Evolutionary conservation across 2,888 invertebrate species (phyloP), one percentile per base, ranked within the genome.

Genomic region (Brachylomia viminalis): DNA sequence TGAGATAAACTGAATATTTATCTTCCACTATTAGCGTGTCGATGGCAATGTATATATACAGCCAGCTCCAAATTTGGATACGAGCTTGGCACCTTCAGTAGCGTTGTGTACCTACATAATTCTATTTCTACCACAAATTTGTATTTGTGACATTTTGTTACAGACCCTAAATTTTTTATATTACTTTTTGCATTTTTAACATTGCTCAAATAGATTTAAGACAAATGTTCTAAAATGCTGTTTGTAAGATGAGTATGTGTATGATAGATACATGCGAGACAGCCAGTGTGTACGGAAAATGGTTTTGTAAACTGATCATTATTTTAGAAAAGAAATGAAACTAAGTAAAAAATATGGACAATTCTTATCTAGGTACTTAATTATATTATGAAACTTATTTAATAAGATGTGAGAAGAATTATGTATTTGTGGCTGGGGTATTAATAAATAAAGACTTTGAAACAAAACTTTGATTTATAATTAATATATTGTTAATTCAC

Each of bases 371-470:
- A n/a, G n/a, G n/a, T n/a, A 69, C 45, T 38, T 61, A 38, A n/a
- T 27, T 15, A 47, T 42, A 0, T 20, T 49, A 61, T 27, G 11
- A 38, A 27, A 66, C 2, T 56, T 42, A 66, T 42, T 49, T 23
- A 30, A 49, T 33, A 33, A n/a, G 6, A 52, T 72, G 15, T 73
- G 45, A 52, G 7, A 80, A 8, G 3, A 65, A 54, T 42, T 23
- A 15, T 64, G 15, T 72, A 38, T 66, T 42, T 47, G 38, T 79
- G 83, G 79, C 17, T 27, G 33, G 79, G 83, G 72, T 83, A 67
- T 20, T 11, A 30, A 65, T 38, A 80, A 38, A 58, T 72, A 79
- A 83, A 83, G 10, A 49, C 15, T 64, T 56, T 49, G 15, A 27
- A 0, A 82, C 17, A 47, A 72, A n/a, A 52, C 5, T 33, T n/a